phyloP scores from a whole-genome alignment of 2,888 invertebrate genomes.

The Charanyca ferruginea region DNA sequence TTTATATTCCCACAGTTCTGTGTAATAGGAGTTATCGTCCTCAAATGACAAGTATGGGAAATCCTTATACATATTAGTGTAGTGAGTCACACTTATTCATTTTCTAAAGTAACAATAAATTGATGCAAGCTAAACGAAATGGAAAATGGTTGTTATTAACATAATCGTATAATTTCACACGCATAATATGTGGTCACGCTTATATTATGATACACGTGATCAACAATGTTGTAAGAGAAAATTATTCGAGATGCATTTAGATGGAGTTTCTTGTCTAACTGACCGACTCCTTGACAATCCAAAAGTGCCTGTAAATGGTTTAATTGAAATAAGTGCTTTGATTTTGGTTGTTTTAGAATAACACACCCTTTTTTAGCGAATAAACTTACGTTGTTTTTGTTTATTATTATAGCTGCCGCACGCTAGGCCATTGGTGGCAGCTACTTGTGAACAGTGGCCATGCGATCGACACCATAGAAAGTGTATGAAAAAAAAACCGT shows the following conservation, averaged over 20 bases:
- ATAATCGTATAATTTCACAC: conserved; percentile 43
- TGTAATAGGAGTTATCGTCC: conserved; percentile 7
- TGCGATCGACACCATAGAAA: too few species aligned
- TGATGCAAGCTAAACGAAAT: conserved; percentile 42
- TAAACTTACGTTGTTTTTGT: too few species aligned
- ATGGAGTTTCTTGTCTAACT: too few species aligned
- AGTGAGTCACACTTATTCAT: conserved; percentile 1
- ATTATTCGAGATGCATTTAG: not conserved
- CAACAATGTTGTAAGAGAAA: conserved; percentile 17
- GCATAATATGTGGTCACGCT: conserved; percentile 43
- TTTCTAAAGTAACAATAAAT: conserved; percentile 14
- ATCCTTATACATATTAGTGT: not conserved
- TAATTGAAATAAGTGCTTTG: too few species aligned
- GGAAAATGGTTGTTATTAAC: conserved; percentile 37
- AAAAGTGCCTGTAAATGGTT: too few species aligned
- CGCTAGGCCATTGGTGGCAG: too few species aligned
- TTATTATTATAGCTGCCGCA: too few species aligned
- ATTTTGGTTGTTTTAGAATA: too few species aligned
- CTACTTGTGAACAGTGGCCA: too few species aligned
- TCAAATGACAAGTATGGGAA: conserved; percentile 33
- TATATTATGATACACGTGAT: conserved; percentile 13
- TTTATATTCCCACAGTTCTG: conserved; percentile 22
- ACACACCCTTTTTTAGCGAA: too few species aligned
- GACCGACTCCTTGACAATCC: too few species aligned
- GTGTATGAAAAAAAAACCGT: too few species aligned